Base-by-base conservation (phyloP, 2,797 vertebrate species). In the Alcedo atthis region DNA sequence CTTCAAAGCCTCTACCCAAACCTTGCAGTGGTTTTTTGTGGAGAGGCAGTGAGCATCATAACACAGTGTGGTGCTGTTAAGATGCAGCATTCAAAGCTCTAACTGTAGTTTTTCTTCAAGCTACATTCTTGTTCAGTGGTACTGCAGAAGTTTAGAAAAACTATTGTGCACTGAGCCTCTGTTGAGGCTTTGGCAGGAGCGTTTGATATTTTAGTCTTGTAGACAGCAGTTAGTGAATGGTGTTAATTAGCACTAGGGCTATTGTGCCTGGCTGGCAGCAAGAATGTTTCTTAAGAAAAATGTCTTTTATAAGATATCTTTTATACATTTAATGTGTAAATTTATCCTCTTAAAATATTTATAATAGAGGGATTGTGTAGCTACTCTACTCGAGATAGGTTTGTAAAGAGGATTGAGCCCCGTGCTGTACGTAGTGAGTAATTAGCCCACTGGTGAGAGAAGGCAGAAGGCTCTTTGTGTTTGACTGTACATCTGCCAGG, bases 261-360 rank as follows among this genome's bases (percentile, higher is more conserved):
- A 24, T 24, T 16, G 28, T 70, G 42, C 22, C 58, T 75, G 54
- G 11, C n/a, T 66, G 30, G 25, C 14, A 71, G 61, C 43, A 78
- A 30, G 54, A 80, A n/a, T 68, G 25, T 51, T 70, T 64, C 73
- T 58, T 58, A 58, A 85, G 62, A 82, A 92, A 89, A 81, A 66
- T 40, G 15, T 40, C 49, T 68, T 82, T 87, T 85, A 20, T 46
- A 62, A 70, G 6, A 7, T 80, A 12, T 45, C 67, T 77, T 74
- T 84, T 58, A 37, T 49, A 51, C n/a, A 70, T 32, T 40, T 57
- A 63, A 40, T 57, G n/a, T 32, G 10, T 67, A 57, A 70, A 87
- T 89, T 85, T 87, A 58, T 85, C 42, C 48, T 77, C 45, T 89
- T 81, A 85, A 93, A 94, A 68, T 82, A 91, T 78, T 80, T 74